Evolutionary conservation across 1,140 invertebrate species (phyloP), one percentile per base, ranked within the genome.

Genomic region (Ceratoteleas bidentatus): DNA sequence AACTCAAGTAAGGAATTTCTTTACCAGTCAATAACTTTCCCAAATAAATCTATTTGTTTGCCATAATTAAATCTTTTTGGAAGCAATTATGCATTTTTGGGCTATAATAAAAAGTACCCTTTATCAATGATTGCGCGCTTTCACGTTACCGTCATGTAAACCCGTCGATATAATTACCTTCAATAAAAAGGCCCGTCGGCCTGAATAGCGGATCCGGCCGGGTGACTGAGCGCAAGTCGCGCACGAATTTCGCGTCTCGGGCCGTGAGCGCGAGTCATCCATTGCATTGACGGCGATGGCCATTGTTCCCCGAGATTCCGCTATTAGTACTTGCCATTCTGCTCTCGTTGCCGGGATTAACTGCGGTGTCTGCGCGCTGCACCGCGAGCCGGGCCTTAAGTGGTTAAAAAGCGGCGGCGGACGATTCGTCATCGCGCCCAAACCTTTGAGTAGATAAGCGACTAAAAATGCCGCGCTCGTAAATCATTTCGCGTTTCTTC

Each of bases 291-390:
- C 61, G 52, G 53, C 54, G 45, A 77, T 82, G 47, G 10, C 69
- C 58, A 82, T 77, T 82, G 80, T 82, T 77, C 64, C 68, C 47
- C 24, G 62, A 77, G 73, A 82, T 77, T 77, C 56, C 74, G 68
- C 65, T 83, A 83, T 83, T 83, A 76, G 70, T 83, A 79, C 81
- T 75, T 72, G 70, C 75, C 72, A 79, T 83, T 83, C 75, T 83
- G 52, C 43, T 72, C 75, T 79, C 81, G 75, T 83, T 83, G 81
- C 6, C 45, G 75, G 72, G 75, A 83, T 83, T 83, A 83, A 83
- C 70, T 66, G 81, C 72, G 61, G 60, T 72, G 81, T 76, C 70
- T 83, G 81, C 66, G 70, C 40, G 66, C 50, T 60, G 72, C 72
- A 83, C 79, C 72, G 75, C 75, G 65, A 75, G 70, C 54, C 15